Evolutionary conservation across 2,113 vertebrate genomes (phyloP), one percentile per base, ranked within the genome.

Genomic region (Dasyornis broadbenti): DNA sequence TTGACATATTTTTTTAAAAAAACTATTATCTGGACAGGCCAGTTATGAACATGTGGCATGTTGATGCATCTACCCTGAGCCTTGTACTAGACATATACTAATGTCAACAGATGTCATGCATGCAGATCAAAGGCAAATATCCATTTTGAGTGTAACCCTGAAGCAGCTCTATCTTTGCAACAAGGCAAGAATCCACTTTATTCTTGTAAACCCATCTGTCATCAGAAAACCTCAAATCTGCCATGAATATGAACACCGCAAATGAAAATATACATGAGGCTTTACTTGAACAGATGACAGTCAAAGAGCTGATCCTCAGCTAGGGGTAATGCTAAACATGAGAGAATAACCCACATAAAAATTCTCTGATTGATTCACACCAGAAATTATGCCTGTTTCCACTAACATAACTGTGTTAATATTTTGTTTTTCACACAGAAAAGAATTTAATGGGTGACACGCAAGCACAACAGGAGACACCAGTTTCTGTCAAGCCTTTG

Each of bases 81-180:
- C 44, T 80, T 78, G 24, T 31, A 91, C 56, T 75, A 72, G 53
- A 66, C 11, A 56, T 12, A 28, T 13, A 81, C 65, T 59, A 63
- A 47, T 0, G 0, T 52, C 69, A 82, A n/a, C 65, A 89, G 33
- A 81, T 89, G 57, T 47, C 89, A 81, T 5, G 5, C 22, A 42
- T 6, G 11, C 82, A 92, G 64, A 94, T 86, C 86, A 92, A 91
- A 96, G 80, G n/a, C 54, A 82, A 71, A 86, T 30, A 90, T 4
- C 47, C 39, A 44, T 65, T 56, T 61, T 8, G 2, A 94, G 56
- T 5, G 9, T 21, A 89, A 88, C 49, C 56, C 65, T 75, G 72
- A 91, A 94, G 86, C 68, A 95, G 69, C n/a, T 95, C 85, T 79
- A 13, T 78, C 56, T 84, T 53, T 82, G 61, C 73, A 94, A 83